Evolutionary conservation across 92 coral and sea anemone genomes (phyloP).

Genomic region (Siderastrea radians): DNA sequence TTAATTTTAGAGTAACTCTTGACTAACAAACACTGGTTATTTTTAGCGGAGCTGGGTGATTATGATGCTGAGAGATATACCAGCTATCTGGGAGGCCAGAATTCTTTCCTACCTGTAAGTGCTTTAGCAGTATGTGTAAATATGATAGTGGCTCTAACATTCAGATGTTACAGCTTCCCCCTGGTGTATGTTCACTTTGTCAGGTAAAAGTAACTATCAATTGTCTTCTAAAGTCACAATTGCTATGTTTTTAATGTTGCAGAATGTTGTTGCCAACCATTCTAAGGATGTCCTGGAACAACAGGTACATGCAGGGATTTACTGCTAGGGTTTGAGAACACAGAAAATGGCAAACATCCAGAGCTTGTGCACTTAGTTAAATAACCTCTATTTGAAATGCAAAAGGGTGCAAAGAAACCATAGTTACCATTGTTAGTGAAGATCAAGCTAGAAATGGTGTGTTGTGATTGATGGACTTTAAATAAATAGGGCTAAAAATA

Average conservation of each 20-base stretch:
- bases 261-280: conserved; percentile 66
- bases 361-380: too few relatives aligned
- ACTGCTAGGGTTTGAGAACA: too few relatives aligned
- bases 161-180: not conserved
- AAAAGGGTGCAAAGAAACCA: too few relatives aligned
- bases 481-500: too few relatives aligned
- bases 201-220: too few relatives aligned
- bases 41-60: conserved; percentile 94
- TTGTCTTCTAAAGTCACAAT: not conserved
- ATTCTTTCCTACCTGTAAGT: conserved; percentile 83
- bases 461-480: too few relatives aligned
- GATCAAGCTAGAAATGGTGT: too few relatives aligned
- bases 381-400: too few relatives aligned
- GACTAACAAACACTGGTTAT: not conserved
- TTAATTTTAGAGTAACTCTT: too few relatives aligned
- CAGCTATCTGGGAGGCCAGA: conserved; percentile 68
- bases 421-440: too few relatives aligned
- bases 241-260: conserved; percentile 8
- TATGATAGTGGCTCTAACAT: not conserved
- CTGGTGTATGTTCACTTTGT: not conserved
- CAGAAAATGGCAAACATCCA: too few relatives aligned
- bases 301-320: conserved; percentile 54
- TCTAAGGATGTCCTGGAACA: conserved; percentile 67
- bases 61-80: conserved; percentile 67
- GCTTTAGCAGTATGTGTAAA: not conserved